phyloP scores from a whole-genome alignment of 30 jellyfish, hydroid and myxozoan genomes.

The Aurelia sp. region DNA sequence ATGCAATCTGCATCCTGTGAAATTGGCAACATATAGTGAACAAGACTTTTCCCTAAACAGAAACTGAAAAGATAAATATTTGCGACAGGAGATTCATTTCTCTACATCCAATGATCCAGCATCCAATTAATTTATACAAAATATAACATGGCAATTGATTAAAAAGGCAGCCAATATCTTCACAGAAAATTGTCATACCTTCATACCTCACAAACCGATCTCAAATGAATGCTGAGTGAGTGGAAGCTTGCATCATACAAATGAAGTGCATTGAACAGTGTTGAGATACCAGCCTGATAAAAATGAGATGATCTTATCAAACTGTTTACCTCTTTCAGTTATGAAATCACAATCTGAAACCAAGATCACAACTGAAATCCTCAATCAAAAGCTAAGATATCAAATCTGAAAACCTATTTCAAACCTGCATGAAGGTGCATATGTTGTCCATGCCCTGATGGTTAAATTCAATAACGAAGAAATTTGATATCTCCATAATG shows the following conservation, averaged over 20 bases:
- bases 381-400: too few species aligned
- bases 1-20: constrained; percentile 58
- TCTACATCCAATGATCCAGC: not conserved
- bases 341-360: too few species aligned
- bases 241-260: constrained; percentile 91
- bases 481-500: too few species aligned
- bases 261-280: constrained; percentile 80
- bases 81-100: not conserved
- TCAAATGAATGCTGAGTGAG: constrained; percentile 77
- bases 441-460: too few species aligned
- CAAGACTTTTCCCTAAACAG: too few species aligned
- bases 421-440: too few species aligned
- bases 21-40: not conserved
- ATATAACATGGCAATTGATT: too few species aligned
- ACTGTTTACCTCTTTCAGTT: too few species aligned
- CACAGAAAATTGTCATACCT: not conserved
- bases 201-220: constrained; percentile 79
- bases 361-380: too few species aligned
- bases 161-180: not conserved
- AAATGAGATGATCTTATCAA: not conserved
- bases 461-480: too few species aligned
- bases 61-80: not conserved
- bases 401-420: too few species aligned
- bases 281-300: constrained; percentile 88
- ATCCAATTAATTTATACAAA: not conserved